Conservation (phyloP, 1,140 invertebrate species). For the Goniozus legneri region DNA sequence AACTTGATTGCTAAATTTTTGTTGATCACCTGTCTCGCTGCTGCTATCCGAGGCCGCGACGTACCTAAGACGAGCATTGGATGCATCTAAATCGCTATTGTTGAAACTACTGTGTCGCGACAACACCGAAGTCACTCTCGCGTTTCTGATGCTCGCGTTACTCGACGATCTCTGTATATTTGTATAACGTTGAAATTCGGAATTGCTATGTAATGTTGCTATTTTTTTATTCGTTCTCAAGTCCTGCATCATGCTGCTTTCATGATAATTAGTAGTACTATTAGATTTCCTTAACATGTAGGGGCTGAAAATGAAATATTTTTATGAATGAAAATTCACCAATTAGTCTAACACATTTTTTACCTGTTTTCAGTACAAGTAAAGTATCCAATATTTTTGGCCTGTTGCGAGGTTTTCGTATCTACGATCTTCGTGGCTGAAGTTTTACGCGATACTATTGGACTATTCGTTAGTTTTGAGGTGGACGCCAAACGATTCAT, state of each 20-base stretch:
- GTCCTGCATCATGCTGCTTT: constrained; percentile 13
- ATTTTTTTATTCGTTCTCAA: neutral
- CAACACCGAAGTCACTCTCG: constrained; percentile 25
- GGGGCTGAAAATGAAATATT: constrained; percentile 19
- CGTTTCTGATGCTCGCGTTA: constrained; percentile 34
- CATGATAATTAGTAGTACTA: constrained; percentile 37
- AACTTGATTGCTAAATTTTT: constrained; percentile 19
- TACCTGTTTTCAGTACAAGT: constrained; percentile 38
- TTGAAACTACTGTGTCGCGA: constrained; percentile 35
- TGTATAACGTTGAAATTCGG: constrained; percentile 22
- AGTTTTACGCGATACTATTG: constrained; percentile 33
- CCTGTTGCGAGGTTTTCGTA: constrained; percentile 28
- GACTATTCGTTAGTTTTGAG: constrained; percentile 38
- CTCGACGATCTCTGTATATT: constrained; percentile 39
- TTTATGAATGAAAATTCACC: neutral
- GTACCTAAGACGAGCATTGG: constrained; percentile 20
- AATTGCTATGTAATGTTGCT: constrained; percentile 24
- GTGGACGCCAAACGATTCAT: constrained; percentile 34
- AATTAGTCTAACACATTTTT: neutral
- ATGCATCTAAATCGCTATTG: constrained; percentile 26
- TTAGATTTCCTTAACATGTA: constrained; percentile 40
- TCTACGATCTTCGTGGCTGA: constrained; percentile 24
- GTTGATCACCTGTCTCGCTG: constrained; percentile 35
- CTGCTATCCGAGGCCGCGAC: constrained; percentile 32
- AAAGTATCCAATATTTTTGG: constrained; percentile 39